These are phyloP conservation scores for Nipponacmea schrenckii DNA, from an alignment of 2,888 invertebrate species.

Conservation along the genomic window DNA sequence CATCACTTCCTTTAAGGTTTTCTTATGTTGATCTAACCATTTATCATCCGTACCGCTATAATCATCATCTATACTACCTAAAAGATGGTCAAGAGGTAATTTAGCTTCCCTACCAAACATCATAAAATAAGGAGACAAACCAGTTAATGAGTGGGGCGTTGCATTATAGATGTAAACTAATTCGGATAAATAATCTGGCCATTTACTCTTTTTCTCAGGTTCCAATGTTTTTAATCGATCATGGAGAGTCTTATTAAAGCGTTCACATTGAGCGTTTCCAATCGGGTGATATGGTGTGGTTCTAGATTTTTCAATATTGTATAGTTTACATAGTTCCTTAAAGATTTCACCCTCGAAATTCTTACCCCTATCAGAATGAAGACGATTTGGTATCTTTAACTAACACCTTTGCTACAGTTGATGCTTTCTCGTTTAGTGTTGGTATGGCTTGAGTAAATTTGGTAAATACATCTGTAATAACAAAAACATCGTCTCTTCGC, in stretches of 20 bases:
- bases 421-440: too few species aligned
- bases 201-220: conserved; percentile 15
- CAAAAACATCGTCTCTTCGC: conserved; percentile 28
- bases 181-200: conserved; percentile 18
- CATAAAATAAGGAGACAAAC: conserved; percentile 19
- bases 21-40: conserved; percentile 1
- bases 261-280: conserved; percentile 30
- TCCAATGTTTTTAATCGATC: conserved; percentile 26
- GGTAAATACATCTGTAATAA: conserved; percentile 32
- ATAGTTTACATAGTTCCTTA: conserved; percentile 22
- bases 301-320: conserved; percentile 18
- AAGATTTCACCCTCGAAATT: conserved; percentile 19
- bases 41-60: too few species aligned
- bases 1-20: background rate
- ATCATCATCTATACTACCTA: conserved; percentile 22
- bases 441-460: too few species aligned
- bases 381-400: conserved; percentile 31
- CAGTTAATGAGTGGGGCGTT: conserved; percentile 18
- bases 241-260: conserved; percentile 33
- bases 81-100: too few species aligned
- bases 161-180: conserved; percentile 22
- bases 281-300: too few species aligned
- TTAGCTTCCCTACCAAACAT: conserved; percentile 26
- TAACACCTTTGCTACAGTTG: conserved; percentile 29
- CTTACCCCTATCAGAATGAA: conserved; percentile 23